phyloP scores from a whole-genome alignment of 2,888 invertebrate genomes.

The Alsophila aescularia region DNA sequence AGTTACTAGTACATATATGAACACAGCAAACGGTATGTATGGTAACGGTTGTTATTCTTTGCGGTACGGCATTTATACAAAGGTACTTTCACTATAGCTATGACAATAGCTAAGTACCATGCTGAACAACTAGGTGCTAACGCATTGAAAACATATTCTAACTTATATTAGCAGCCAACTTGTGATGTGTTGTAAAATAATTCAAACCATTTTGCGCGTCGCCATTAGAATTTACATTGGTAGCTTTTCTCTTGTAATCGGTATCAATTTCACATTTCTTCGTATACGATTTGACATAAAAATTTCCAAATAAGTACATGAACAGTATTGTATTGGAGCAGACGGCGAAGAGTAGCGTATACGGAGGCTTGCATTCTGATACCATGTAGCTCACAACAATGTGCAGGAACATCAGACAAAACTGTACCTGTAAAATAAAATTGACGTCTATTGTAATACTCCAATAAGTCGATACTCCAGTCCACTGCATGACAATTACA shows the following conservation, averaged over 20 bases:
- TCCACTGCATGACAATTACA: too few species aligned
- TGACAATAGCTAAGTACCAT: background rate
- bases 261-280: conserved; percentile 28
- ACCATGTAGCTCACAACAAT: conserved; percentile 39
- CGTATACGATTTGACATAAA: conserved; percentile 50
- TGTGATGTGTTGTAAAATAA: conserved; percentile 40
- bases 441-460: too few species aligned
- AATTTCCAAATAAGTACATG: conserved; percentile 56
- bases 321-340: conserved; percentile 50
- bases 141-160: background rate
- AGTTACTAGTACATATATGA: too few species aligned
- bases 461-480: too few species aligned
- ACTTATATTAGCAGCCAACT: conserved; percentile 38
- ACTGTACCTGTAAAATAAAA: conserved; percentile 52
- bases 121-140: conserved; percentile 30
- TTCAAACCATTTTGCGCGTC: conserved; percentile 25
- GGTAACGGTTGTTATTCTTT: too few species aligned
- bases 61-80: too few species aligned
- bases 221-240: background rate
- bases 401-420: conserved; percentile 51
- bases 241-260: too few species aligned
- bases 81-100: too few species aligned
- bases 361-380: conserved; percentile 53
- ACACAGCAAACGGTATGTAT: too few species aligned
- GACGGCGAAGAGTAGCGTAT: conserved; percentile 41